A percentile compares a stretch with the other conserved stretches of the same genome.
phyloP scores from a whole-genome alignment of 2,797 vertebrate species.

The Hydrocynus forskahlii region DNA sequence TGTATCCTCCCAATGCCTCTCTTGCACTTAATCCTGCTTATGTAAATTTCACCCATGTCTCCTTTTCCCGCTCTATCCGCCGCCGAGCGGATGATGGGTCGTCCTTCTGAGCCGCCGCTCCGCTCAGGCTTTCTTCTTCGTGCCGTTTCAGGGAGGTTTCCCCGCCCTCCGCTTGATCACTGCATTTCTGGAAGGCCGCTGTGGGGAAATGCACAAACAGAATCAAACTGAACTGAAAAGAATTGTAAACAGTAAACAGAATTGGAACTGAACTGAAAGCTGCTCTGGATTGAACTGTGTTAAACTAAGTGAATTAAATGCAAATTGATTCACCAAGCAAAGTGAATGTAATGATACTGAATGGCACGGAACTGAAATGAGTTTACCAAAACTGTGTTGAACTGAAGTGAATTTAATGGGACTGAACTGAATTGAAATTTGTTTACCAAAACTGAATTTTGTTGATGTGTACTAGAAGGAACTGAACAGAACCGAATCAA shows the following conservation, averaged over 20 bases:
- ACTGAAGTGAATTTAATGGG: not conserved
- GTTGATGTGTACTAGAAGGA: not conserved
- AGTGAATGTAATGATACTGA: not conserved
- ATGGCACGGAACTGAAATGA: not conserved
- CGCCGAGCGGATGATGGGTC: conserved; percentile 2
- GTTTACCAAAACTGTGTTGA: not conserved
- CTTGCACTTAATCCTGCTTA: conserved; percentile 21
- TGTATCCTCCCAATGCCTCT: not conserved
- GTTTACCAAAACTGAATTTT: no score
- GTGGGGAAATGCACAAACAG: not conserved
- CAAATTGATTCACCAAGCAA: not conserved
- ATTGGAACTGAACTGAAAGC: not conserved
- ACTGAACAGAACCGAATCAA: not conserved
- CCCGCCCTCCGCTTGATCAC: not conserved
- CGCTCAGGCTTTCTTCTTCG: conserved; percentile 49
- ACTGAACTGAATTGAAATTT: not conserved
- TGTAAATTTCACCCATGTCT: conserved; percentile 5
- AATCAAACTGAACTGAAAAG: not conserved
- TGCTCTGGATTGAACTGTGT: not conserved
- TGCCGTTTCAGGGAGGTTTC: not conserved
- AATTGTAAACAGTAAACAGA: not conserved
- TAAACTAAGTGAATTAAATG: not conserved
- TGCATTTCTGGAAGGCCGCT: conserved; percentile 1
- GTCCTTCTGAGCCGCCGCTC: conserved; percentile 48
- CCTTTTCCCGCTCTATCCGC: conserved; percentile 6